phyloP scores from a whole-genome alignment of 2,888 invertebrate species.

The Agrochola macilenta region DNA sequence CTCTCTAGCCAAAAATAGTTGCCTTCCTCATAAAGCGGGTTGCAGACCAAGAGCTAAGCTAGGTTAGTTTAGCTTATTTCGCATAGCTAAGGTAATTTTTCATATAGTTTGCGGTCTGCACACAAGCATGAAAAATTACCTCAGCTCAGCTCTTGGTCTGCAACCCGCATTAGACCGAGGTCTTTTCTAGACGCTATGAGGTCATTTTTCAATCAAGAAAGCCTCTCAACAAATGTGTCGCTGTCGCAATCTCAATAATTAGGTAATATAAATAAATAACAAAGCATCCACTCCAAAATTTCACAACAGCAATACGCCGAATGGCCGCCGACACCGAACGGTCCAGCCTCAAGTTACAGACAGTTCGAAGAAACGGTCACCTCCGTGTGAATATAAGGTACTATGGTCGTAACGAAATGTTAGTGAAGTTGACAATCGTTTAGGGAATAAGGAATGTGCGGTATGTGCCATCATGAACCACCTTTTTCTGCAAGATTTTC shows the following conservation, averaged over 20 bases:
- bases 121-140: too few species aligned
- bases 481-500: neutral
- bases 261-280: neutral
- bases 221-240: neutral
- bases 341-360: conserved; percentile 43
- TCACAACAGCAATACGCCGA: conserved; percentile 35
- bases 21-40: neutral
- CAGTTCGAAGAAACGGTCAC: conserved; percentile 37
- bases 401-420: conserved; percentile 3
- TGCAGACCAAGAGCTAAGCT: too few species aligned
- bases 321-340: conserved; percentile 35
- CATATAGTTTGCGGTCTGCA: too few species aligned
- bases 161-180: too few species aligned
- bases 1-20: neutral
- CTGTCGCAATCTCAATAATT: neutral
- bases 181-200: neutral
- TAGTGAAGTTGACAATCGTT: neutral
- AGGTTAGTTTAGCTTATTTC: too few species aligned
- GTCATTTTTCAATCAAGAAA: neutral
- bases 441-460: neutral
- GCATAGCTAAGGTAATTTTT: too few species aligned
- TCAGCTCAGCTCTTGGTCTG: too few species aligned
- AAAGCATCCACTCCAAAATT: conserved; percentile 15
- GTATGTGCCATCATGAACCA: neutral
- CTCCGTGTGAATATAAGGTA: conserved; percentile 35